These are phyloP conservation scores for Cerceris rybyensis DNA, from an alignment of 2,888 invertebrate genomes.

Conservation along the genomic window DNA sequence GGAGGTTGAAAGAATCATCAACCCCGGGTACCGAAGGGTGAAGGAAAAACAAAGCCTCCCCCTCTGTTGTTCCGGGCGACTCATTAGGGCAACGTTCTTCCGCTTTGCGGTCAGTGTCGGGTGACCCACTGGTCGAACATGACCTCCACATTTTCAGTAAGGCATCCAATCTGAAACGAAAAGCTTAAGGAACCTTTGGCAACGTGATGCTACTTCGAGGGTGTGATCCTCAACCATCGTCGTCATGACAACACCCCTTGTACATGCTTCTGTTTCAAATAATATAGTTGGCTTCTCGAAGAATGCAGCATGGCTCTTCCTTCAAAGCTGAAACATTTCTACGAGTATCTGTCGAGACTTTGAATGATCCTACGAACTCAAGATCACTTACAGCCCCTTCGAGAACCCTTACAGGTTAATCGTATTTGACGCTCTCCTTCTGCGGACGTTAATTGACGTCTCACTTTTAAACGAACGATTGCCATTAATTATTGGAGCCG, in stretches of 20 bases:
- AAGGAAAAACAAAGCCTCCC: no score
- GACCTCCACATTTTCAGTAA: slow-evolving; percentile 29
- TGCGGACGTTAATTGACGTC: not conserved
- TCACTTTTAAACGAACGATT: not conserved
- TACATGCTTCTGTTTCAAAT: slow-evolving; percentile 48
- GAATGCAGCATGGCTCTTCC: slow-evolving; percentile 36
- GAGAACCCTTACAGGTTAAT: slow-evolving; percentile 25
- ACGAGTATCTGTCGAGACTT: not conserved
- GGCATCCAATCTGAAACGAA: slow-evolving; percentile 23
- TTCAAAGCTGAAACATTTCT: not conserved
- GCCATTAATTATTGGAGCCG: not conserved
- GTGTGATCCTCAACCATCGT: slow-evolving; percentile 43
- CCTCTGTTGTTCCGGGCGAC: not conserved
- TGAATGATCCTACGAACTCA: not conserved
- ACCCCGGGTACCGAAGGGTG: not conserved
- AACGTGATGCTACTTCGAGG: slow-evolving; percentile 56
- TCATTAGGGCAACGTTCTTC: slow-evolving; percentile 13
- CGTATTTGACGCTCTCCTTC: slow-evolving; percentile 8
- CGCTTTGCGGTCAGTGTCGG: slow-evolving; percentile 25
- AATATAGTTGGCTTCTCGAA: slow-evolving; percentile 40
- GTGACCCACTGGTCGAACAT: slow-evolving; percentile 38
- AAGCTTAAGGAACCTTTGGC: slow-evolving; percentile 57
- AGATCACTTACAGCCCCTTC: not conserved
- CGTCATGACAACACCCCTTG: slow-evolving; percentile 58
- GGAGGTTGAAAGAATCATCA: not conserved